A percentile compares a stretch with the other conserved stretches of the same genome.
Evolutionary conservation across 2,888 invertebrate species (phyloP).

Genomic region (Eupithecia insigniata): DNA sequence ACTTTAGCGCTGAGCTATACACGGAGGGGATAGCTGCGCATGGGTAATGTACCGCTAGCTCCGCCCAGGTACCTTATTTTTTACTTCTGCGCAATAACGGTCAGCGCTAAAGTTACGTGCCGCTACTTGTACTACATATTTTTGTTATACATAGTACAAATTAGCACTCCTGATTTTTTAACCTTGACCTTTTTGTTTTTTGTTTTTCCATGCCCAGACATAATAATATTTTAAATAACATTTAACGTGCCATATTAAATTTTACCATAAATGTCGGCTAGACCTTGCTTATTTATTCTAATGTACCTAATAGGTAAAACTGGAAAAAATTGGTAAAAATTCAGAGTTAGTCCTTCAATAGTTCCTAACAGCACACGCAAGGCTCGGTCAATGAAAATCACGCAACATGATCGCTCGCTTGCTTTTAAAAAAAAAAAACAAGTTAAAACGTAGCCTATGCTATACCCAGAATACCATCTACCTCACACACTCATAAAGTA

Average conservation of each 20-base stretch:
- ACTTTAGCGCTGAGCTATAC: too few relatives aligned
- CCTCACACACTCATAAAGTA: not conserved
- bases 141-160: not conserved
- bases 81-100: too few relatives aligned
- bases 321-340: not conserved
- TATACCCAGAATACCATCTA: not conserved
- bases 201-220: not conserved
- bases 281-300: not conserved
- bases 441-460: not conserved
- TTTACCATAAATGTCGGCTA: not conserved
- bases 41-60: too few relatives aligned
- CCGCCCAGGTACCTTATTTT: too few relatives aligned
- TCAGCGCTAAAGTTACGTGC: too few relatives aligned
- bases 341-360: not conserved
- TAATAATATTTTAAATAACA: slow-evolving; percentile 3
- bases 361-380: slow-evolving; percentile 17
- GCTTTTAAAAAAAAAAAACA: not conserved
- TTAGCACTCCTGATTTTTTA: not conserved
- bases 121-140: too few relatives aligned
- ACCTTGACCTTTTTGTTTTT: not conserved
- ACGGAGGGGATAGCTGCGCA: too few relatives aligned
- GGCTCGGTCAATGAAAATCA: slow-evolving; percentile 17
- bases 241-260: not conserved
- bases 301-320: not conserved
- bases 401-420: slow-evolving; percentile 4